These are phyloP conservation scores for Stenchaetothrips biformis DNA, from an alignment of 2,888 invertebrate species.

Conservation along the genomic window DNA sequence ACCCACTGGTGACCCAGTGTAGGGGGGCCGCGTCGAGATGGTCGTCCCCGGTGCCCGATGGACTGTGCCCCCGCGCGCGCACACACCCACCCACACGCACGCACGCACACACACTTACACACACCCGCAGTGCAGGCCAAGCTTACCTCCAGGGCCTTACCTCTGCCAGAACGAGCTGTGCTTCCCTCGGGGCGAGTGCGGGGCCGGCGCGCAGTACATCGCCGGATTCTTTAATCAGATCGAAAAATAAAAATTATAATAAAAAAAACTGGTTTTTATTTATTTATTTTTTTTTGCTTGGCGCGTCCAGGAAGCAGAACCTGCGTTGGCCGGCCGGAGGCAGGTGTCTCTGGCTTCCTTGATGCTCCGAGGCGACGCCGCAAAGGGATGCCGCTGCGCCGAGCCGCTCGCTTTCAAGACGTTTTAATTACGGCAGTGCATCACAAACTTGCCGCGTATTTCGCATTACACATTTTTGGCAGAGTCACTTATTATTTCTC, in stretches of 20 bases:
- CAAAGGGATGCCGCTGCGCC: neutral
- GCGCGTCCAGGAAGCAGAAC: too few species aligned
- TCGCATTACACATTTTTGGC: slow-evolving; percentile 18
- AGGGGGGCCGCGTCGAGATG: too few species aligned
- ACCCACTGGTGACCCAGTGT: neutral
- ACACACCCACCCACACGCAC: neutral
- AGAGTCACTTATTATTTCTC: slow-evolving; percentile 23
- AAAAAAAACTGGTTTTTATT: too few species aligned
- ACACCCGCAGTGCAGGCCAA: neutral
- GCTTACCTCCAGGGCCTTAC: neutral
- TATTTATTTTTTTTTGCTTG: too few species aligned
- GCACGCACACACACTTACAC: neutral
- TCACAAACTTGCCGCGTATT: slow-evolving; percentile 7
- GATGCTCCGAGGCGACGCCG: neutral
- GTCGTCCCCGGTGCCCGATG: neutral
- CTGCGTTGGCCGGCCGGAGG: neutral
- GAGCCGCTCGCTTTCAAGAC: neutral
- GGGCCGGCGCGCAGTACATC: neutral
- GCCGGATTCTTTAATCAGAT: neutral
- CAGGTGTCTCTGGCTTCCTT: neutral
- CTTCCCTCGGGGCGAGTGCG: neutral
- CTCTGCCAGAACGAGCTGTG: neutral
- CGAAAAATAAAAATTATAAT: too few species aligned
- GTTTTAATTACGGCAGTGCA: slow-evolving; percentile 12
- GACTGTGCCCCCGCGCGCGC: neutral